Percentiles rank a stretch among this genome's conserved stretches.
phyloP scores from a whole-genome alignment of 2,797 vertebrate genomes.

The Chiloscyllium punctatum region DNA sequence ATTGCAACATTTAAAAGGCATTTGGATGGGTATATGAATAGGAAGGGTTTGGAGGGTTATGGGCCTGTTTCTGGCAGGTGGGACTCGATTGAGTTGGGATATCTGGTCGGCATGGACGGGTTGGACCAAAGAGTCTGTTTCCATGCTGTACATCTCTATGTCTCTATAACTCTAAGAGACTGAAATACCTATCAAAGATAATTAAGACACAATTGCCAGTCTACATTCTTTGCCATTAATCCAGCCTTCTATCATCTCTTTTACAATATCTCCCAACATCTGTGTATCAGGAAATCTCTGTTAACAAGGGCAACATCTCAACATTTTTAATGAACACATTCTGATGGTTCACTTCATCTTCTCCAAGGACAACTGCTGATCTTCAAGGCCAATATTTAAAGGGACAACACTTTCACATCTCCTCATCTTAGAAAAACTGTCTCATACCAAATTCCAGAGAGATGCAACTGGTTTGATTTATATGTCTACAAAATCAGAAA shows the following conservation, averaged over 20 bases:
- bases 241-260: neutral
- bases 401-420: neutral
- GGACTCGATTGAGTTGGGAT: too few relatives aligned
- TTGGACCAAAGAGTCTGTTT: too few relatives aligned
- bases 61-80: too few relatives aligned
- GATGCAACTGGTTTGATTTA: neutral
- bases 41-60: too few relatives aligned
- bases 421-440: neutral
- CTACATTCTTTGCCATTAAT: neutral
- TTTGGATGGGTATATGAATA: too few relatives aligned
- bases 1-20: too few relatives aligned
- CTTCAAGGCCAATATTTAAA: neutral
- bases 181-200: neutral
- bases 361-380: neutral
- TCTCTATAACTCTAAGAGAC: too few relatives aligned
- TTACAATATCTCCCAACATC: neutral
- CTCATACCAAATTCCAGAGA: neutral
- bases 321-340: neutral
- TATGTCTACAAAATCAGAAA: neutral
- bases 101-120: too few relatives aligned
- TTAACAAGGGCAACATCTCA: neutral
- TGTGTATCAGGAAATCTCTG: neutral
- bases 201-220: neutral
- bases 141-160: too few relatives aligned
- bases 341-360: neutral